Evolutionary conservation across 2,113 vertebrate species (phyloP), one percentile per base, ranked within the genome.

Genomic region (Centropus unirufus): DNA sequence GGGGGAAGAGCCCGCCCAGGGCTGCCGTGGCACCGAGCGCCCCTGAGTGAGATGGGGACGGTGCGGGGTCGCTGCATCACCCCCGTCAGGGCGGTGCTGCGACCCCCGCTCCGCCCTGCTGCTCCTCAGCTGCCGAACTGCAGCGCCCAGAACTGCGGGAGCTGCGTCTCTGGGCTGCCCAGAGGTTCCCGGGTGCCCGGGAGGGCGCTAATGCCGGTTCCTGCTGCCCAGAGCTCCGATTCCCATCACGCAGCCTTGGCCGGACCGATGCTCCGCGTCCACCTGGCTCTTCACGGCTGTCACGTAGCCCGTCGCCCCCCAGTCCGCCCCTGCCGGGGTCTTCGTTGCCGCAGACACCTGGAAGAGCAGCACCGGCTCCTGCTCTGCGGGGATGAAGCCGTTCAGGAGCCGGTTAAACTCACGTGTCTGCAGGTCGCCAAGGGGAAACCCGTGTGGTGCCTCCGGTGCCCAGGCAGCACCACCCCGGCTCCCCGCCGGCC

Each of bases 221-320:
- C 32, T 57, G 49, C 74, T n/a, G 66, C 69, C 54, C 69, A 24
- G 39, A 8, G 24, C 22, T 44, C 20, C 0, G 0, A 14, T 44
- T 23, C 55, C 32, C 49, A n/a, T 21, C 12, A 0, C 24, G 1
- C 30, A 64, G 58, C 54, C 83, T 34, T 2, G 2, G 21, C 42
- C 0, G 0, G n/a, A 34, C 47, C 44, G 40, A 8, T 3, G 12
- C 12, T 26, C 51, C 0, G 0, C 3, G 19, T 91, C 70, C 67
- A 96, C 97, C 97, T 97, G 97, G 81, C 80, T 77, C 92, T 97
- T 97, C 36, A 97, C 86, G 0, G 88, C 75, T 0, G 95, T 97
- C 63, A 97, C 96, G 0, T 90, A 97, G 42, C 97, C 97, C 70
- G 91, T 86, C 0, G 23, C 36, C 4, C 97, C 7, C 97, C 96